phyloP scores from a whole-genome alignment of 2,888 invertebrate species.

The Papilio gigon region DNA sequence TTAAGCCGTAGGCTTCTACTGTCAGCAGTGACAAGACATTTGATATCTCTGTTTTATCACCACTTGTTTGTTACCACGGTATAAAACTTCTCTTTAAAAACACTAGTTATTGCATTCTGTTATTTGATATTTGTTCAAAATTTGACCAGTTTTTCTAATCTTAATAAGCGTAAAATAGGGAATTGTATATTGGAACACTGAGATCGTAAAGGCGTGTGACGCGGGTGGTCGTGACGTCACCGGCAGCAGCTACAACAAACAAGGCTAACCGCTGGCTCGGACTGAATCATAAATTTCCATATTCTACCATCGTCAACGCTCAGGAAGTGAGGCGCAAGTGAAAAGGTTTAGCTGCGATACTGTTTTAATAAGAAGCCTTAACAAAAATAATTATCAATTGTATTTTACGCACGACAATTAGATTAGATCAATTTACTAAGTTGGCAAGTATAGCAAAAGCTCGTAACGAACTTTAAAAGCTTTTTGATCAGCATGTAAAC shows the following conservation, averaged over 20 bases:
- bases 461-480: too few relatives aligned
- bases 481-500: too few relatives aligned
- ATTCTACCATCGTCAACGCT: slow-evolving; percentile 61
- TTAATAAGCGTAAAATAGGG: slow-evolving; percentile 1
- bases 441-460: too few relatives aligned
- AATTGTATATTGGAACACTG: not conserved
- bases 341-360: slow-evolving; percentile 19
- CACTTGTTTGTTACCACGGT: too few relatives aligned
- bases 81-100: too few relatives aligned
- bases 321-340: slow-evolving; percentile 43
- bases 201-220: not conserved
- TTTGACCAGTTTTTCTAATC: not conserved
- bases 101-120: not conserved
- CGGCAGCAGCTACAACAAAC: slow-evolving; percentile 57
- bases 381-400: too few relatives aligned
- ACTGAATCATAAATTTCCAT: slow-evolving; percentile 68
- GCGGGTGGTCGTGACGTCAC: slow-evolving; percentile 51
- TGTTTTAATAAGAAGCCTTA: too few relatives aligned
- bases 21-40: too few relatives aligned
- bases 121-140: not conserved
- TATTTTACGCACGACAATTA: too few relatives aligned
- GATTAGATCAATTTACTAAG: too few relatives aligned
- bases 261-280: slow-evolving; percentile 52
- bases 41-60: not conserved
- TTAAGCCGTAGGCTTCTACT: too few relatives aligned